These are phyloP conservation scores for Procambarus clarkii DNA, from an alignment of 1,140 invertebrate species.

Conservation along the genomic window DNA sequence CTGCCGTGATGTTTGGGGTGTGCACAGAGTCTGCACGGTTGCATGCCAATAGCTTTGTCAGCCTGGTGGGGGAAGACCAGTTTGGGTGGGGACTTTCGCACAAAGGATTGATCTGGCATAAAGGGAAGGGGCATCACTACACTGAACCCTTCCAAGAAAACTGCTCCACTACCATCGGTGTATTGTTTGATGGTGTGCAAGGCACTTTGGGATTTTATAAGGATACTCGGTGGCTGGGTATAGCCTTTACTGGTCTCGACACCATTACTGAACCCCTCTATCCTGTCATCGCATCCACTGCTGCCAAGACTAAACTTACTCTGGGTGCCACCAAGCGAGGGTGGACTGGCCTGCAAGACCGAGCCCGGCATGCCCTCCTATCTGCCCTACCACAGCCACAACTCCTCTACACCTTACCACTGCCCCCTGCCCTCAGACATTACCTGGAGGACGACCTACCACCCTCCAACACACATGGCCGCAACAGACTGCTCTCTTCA, in stretches of 20 bases:
- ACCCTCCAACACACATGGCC: background rate
- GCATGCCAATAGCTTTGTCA: slow-evolving; percentile 82
- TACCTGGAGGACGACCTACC: slow-evolving; percentile 54
- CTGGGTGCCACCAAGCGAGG: slow-evolving; percentile 79
- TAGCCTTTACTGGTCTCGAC: slow-evolving; percentile 78
- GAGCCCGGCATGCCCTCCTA: slow-evolving; percentile 39
- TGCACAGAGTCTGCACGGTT: slow-evolving; percentile 81
- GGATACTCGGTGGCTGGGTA: slow-evolving; percentile 81
- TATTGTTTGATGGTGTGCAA: slow-evolving; percentile 82
- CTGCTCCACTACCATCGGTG: slow-evolving; percentile 81
- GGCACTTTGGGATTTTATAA: slow-evolving; percentile 86
- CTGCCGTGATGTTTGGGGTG: slow-evolving; percentile 87
- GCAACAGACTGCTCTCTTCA: background rate
- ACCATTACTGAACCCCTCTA: slow-evolving; percentile 80
- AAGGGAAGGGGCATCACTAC: slow-evolving; percentile 80
- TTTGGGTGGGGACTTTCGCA: slow-evolving; percentile 86
- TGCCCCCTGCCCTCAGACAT: slow-evolving; percentile 26
- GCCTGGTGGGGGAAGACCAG: slow-evolving; percentile 84
- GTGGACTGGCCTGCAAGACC: slow-evolving; percentile 83
- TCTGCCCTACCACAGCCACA: slow-evolving; percentile 38
- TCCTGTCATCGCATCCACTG: slow-evolving; percentile 84
- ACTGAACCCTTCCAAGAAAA: slow-evolving; percentile 85
- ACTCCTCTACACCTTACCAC: slow-evolving; percentile 26
- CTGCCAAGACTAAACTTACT: slow-evolving; percentile 86
- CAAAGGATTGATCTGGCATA: slow-evolving; percentile 85